phyloP scores from a whole-genome alignment of 2,888 invertebrate species.

The Cenopis cana region DNA sequence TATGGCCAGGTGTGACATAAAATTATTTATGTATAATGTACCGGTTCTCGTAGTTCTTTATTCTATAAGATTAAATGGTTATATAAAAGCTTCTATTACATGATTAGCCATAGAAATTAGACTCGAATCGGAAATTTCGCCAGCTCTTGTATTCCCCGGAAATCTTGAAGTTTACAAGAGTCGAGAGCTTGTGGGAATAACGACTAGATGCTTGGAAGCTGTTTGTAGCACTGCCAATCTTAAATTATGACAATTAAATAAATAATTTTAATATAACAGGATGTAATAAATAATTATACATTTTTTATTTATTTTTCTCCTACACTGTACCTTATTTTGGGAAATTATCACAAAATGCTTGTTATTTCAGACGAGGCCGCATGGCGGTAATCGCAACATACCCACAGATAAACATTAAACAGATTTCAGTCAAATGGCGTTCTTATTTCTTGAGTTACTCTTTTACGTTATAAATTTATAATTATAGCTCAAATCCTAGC shows the following conservation, averaged over 20 bases:
- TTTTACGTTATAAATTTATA: too few relatives aligned
- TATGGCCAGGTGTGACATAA: too few relatives aligned
- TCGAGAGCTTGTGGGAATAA: background rate
- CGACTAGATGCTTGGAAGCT: constrained; percentile 34
- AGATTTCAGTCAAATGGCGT: constrained; percentile 13
- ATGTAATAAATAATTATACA: constrained; percentile 24
- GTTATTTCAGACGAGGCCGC: background rate
- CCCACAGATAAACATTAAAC: constrained; percentile 24
- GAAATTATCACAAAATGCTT: background rate
- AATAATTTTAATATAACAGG: constrained; percentile 20
- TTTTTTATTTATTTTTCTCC: constrained; percentile 6
- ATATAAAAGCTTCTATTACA: constrained; percentile 23
- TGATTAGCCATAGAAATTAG: constrained; percentile 28
- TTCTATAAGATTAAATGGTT: constrained; percentile 13
- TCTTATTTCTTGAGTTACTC: background rate
- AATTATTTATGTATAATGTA: background rate
- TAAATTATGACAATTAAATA: constrained; percentile 25
- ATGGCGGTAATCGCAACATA: background rate
- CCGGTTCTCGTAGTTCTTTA: background rate
- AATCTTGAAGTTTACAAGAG: background rate
- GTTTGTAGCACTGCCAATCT: constrained; percentile 35
- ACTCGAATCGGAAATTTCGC: constrained; percentile 2
- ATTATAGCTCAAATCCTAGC: too few relatives aligned
- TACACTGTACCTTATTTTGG: constrained; percentile 19
- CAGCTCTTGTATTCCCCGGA: constrained; percentile 8